Percentiles rank a stretch among this genome's conserved stretches.
These are phyloP conservation scores for Darevskia mixta DNA, from an alignment of 2,797 vertebrate genomes.

Conservation along the genomic window DNA sequence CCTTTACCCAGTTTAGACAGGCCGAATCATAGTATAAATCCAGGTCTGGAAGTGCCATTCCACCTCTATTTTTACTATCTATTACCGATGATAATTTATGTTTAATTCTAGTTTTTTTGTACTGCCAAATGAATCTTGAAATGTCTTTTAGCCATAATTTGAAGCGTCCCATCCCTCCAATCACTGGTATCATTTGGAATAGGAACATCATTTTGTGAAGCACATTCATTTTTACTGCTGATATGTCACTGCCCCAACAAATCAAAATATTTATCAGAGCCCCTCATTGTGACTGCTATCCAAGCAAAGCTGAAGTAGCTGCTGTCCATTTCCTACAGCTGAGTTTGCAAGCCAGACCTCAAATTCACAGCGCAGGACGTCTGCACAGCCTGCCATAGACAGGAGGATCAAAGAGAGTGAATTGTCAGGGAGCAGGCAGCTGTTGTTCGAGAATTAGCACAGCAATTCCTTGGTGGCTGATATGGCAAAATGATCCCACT, in stretches of 20 bases:
- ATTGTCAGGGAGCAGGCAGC: not conserved
- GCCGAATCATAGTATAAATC: too few species aligned
- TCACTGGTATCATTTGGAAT: too few species aligned
- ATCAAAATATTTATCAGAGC: not conserved
- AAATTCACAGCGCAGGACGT: not conserved
- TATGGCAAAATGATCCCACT: not conserved
- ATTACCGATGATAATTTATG: too few species aligned
- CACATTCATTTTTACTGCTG: too few species aligned
- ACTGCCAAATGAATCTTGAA: too few species aligned
- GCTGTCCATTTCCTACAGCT: not conserved
- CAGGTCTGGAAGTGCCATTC: too few species aligned
- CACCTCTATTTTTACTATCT: too few species aligned
- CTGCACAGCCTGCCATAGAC: not conserved
- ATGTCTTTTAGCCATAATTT: too few species aligned
- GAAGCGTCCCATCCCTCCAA: too few species aligned
- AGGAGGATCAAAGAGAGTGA: not conserved
- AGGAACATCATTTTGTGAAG: too few species aligned
- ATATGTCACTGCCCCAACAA: not conserved
- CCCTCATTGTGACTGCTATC: not conserved
- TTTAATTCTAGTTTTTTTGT: too few species aligned
- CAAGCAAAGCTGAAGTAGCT: not conserved
- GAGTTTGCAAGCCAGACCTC: not conserved
- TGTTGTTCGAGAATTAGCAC: not conserved
- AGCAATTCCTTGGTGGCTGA: not conserved
- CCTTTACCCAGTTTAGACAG: too few species aligned